Evolutionary conservation across 2,113 vertebrate species (phyloP).

Genomic region (Hiodon tergisus): DNA sequence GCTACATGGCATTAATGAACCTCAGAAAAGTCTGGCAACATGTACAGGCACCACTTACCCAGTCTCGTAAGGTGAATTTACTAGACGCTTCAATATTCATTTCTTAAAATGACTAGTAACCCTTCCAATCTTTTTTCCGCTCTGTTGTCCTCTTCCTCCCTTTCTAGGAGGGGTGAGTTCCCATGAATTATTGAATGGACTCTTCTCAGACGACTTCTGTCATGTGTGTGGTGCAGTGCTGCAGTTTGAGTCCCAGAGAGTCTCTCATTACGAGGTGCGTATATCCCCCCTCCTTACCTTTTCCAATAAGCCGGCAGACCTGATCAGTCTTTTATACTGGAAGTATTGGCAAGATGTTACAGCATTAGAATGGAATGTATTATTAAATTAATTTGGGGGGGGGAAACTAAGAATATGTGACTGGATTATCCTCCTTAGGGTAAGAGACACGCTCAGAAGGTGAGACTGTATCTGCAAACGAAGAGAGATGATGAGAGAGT

Average conservation of each 20-base stretch:
- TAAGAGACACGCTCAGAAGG: conserved; percentile 71
- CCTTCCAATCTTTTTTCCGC: background rate
- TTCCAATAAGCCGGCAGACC: background rate
- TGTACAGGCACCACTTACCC: too few species aligned
- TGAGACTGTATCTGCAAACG: conserved; percentile 62
- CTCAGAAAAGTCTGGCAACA: too few species aligned
- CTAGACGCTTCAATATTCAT: too few species aligned
- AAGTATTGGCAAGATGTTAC: background rate
- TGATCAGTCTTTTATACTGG: too few species aligned
- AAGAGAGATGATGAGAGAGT: conserved; percentile 50
- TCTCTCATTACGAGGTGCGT: conserved; percentile 77
- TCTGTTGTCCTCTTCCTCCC: background rate
- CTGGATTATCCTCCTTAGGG: conserved; percentile 56
- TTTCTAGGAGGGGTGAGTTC: conserved; percentile 40
- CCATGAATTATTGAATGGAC: conserved; percentile 47
- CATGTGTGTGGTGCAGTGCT: conserved; percentile 72
- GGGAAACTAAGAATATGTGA: too few species aligned
- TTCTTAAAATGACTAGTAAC: too few species aligned
- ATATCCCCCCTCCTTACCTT: background rate
- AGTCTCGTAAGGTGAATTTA: too few species aligned
- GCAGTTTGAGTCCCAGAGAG: conserved; percentile 69
- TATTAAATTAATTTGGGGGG: background rate
- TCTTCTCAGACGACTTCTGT: conserved; percentile 73
- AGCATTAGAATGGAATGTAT: too few species aligned
- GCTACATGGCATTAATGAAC: too few species aligned